These are phyloP conservation scores for Cyrtodaria siliqua DNA, from an alignment of 2,888 invertebrate species.

Conservation along the genomic window DNA sequence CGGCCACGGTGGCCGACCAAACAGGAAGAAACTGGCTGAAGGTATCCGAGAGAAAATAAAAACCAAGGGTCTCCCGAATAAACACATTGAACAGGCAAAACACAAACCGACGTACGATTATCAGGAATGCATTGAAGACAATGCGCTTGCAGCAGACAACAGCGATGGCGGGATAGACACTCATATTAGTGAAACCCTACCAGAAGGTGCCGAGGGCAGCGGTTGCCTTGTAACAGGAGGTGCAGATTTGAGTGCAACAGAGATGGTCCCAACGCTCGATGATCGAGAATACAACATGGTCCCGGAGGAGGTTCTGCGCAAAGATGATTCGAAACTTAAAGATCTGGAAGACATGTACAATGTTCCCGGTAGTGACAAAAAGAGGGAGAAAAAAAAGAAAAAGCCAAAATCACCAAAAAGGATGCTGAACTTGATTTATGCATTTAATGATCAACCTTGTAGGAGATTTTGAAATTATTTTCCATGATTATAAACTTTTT, in stretches of 20 bases:
- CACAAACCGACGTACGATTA: not conserved
- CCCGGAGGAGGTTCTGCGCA: conserved; percentile 28
- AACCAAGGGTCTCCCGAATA: conserved; percentile 40
- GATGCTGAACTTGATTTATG: too few relatives aligned
- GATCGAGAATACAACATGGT: conserved; percentile 37
- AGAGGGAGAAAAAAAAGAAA: conserved; percentile 22
- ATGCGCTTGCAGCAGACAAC: not conserved
- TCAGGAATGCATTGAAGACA: not conserved
- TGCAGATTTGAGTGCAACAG: conserved; percentile 10
- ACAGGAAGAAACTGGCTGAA: conserved; percentile 33
- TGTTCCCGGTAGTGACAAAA: not conserved
- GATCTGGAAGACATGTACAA: conserved; percentile 36
- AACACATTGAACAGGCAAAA: conserved; percentile 21
- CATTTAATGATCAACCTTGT: too few relatives aligned
- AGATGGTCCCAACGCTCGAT: conserved; percentile 21
- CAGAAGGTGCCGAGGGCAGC: too few relatives aligned
- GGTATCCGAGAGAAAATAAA: conserved; percentile 24
- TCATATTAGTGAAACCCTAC: not conserved
- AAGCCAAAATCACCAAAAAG: not conserved
- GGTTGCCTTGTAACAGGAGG: not conserved
- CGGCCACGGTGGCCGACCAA: conserved; percentile 24
- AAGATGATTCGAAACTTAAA: conserved; percentile 26
- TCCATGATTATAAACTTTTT: too few relatives aligned
- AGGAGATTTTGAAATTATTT: too few relatives aligned
- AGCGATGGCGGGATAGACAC: conserved; percentile 2